A percentile compares a stretch with the other conserved stretches of the same genome.
phyloP scores from a whole-genome alignment of 37 sponge, comb jelly and placozoan genomes.

The Beroe forskalii region DNA sequence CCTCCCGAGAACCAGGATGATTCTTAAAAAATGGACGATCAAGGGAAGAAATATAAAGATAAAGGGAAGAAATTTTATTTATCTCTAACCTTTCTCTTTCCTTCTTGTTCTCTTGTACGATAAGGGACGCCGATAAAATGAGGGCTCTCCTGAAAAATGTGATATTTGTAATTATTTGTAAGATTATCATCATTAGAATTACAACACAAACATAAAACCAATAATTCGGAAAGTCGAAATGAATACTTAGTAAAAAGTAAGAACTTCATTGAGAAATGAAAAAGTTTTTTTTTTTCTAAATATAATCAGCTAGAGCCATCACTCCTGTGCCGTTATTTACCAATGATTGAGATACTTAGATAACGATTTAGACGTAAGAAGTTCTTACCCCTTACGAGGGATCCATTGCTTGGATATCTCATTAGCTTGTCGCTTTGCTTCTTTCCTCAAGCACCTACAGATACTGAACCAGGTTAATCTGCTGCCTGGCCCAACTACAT shows the following conservation, averaged over 20 bases:
- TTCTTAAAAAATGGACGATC: too few species aligned
- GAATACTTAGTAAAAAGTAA: too few species aligned
- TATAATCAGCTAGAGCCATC: too few species aligned
- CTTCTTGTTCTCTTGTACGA: not conserved
- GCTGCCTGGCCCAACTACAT: not conserved
- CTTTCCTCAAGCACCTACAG: not conserved
- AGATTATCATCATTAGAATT: not conserved
- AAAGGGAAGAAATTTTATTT: too few species aligned
- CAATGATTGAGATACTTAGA: too few species aligned
- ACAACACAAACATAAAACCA: not conserved
- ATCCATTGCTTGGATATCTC: not conserved
- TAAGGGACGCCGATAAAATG: not conserved
- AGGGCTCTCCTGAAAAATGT: constrained; percentile 1
- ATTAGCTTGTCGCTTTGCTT: constrained; percentile 1
- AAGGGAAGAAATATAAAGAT: not conserved
- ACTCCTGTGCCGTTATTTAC: too few species aligned
- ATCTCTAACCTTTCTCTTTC: not conserved
- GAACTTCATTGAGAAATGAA: too few species aligned
- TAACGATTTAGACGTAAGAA: too few species aligned
- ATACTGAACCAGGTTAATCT: not conserved
- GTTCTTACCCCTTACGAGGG: not conserved
- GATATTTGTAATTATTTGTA: not conserved
- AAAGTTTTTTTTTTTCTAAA: too few species aligned
- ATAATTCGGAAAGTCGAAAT: too few species aligned
- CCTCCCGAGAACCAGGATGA: too few species aligned